Evolutionary conservation across 2,113 vertebrate species (phyloP).

Genomic region (Tachycineta bicolor): DNA sequence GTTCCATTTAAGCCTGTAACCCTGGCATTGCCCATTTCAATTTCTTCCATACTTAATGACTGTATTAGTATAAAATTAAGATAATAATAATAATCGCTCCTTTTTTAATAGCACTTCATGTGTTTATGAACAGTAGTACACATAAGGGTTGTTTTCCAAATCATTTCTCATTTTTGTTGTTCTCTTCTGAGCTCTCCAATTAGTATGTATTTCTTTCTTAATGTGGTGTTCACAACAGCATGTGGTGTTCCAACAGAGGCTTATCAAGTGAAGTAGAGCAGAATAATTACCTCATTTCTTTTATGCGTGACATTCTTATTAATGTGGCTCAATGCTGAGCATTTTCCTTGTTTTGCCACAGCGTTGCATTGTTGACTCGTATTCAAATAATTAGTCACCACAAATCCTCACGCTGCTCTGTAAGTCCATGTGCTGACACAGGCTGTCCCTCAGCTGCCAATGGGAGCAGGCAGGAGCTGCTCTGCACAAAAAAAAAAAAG

Average conservation of each 20-base stretch:
- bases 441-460: neutral
- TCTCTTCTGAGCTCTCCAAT: conserved; percentile 39
- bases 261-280: conserved; percentile 69
- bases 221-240: conserved; percentile 23
- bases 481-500: neutral
- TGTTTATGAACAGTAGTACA: conserved; percentile 10
- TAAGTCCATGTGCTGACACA: neutral
- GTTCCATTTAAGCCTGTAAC: neutral
- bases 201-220: conserved; percentile 41
- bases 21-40: neutral
- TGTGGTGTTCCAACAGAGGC: conserved; percentile 17
- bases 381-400: conserved; percentile 12
- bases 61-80: neutral
- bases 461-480: neutral
- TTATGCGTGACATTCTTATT: conserved; percentile 55
- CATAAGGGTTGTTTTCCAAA: conserved; percentile 40
- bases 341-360: conserved; percentile 51
- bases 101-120: neutral
- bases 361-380: conserved; percentile 47
- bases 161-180: conserved; percentile 1
- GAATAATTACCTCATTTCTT: conserved; percentile 68
- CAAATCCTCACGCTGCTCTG: neutral
- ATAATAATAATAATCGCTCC: conserved; percentile 31
- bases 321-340: conserved; percentile 18
- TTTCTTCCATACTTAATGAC: neutral